Evolutionary conservation across 2,888 invertebrate genomes (phyloP), one percentile per base, ranked within the genome.

Genomic region (Ischnus inquisitorius): DNA sequence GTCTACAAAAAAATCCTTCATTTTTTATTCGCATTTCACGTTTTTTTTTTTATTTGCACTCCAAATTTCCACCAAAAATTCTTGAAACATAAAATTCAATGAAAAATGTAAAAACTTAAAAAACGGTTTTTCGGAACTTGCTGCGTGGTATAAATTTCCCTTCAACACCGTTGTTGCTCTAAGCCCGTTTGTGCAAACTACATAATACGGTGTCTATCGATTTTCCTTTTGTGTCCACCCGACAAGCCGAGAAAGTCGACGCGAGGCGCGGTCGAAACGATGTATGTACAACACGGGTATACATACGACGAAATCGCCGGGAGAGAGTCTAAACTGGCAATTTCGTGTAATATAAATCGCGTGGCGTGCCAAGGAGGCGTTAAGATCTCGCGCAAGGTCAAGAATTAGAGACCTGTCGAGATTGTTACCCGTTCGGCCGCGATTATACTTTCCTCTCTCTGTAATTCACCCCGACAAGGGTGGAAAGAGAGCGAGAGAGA

Each of bases 381-480:
- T 85, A 85, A 85, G 84, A 82, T 85, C 72, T 74, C 68, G 67
- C 62, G 72, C 83, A 84, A 84, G 83, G 83, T 84, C 83, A 84
- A 84, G 83, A 84, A 84, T 84, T 84, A 84, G 80, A 74, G 77
- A 84, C 80, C 80, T 74, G 83, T 84, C 83, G 72, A 84, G 83
- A 84, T 84, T 67, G 83, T 84, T 84, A 77, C 77, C 41, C 80
- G 77, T 80, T 77, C 68, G 22, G 28, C 54, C 16, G 43, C 67
- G 77, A 80, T 80, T 84, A 77, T 77, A 72, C 60, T 80, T 78
- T 43, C 14, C 72, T 51, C 54, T 28, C 48, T 28, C n/a, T 34
- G 34, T 67, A 41, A 71, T 68, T 60, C 65, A 77, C 76, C 76
- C 46, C 62, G 60, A 62, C 64, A 41, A 60, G 51, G 51, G 4